Conservation (phyloP, 2,113 vertebrate species). For the Stomatorhinus ivindoensis region DNA sequence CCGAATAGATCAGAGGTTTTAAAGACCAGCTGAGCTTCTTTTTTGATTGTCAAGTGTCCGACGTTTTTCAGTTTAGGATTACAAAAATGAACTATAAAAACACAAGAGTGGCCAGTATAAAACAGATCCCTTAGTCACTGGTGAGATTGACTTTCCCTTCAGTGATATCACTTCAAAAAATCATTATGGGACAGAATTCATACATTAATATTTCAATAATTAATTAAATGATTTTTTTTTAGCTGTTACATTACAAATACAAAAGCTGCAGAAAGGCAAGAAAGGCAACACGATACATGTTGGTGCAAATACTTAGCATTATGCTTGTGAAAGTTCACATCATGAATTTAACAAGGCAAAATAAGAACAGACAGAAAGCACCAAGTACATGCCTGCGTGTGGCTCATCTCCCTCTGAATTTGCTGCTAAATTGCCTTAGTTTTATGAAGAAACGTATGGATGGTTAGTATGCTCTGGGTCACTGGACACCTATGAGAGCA, state of each 20-base stretch:
- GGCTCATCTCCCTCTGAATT: background rate
- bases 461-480: background rate
- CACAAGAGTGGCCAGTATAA: background rate
- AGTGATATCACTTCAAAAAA: background rate
- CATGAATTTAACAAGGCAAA: background rate
- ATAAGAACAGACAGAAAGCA: background rate
- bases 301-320: background rate
- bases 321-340: background rate
- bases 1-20: background rate
- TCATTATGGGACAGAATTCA: background rate
- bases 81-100: background rate
- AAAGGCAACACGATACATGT: background rate
- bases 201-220: background rate
- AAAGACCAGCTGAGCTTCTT: background rate
- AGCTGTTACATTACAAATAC: background rate
- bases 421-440: background rate
- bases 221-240: background rate
- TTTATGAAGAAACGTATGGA: background rate
- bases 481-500: background rate
- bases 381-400: background rate
- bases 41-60: background rate
- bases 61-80: background rate
- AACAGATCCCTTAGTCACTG: background rate
- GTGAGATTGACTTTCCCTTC: background rate
- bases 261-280: background rate